Evolutionary conservation across 2,113 vertebrate species (phyloP).

Genomic region (Vulpes lagopus): DNA sequence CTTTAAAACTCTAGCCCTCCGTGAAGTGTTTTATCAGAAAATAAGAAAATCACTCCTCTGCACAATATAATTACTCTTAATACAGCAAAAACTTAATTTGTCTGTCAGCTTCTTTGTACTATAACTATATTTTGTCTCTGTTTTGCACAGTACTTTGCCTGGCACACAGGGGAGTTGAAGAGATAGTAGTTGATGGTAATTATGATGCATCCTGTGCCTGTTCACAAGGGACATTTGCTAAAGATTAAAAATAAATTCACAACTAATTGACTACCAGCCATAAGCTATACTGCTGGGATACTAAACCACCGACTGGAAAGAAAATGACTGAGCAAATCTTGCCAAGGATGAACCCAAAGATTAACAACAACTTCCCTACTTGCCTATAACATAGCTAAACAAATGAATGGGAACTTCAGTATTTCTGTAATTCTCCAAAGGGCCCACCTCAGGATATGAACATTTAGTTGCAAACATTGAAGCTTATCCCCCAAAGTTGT

Average conservation of each 20-base stretch:
- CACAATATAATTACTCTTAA: slow-evolving; percentile 56
- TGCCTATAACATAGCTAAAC: slow-evolving; percentile 1
- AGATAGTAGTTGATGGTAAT: slow-evolving; percentile 60
- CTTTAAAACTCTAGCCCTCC: not conserved
- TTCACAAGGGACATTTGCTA: slow-evolving; percentile 68
- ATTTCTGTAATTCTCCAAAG: slow-evolving; percentile 31
- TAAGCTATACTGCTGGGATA: slow-evolving; percentile 58
- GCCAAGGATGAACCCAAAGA: slow-evolving; percentile 51
- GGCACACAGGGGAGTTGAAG: slow-evolving; percentile 12
- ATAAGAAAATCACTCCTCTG: slow-evolving; percentile 54
- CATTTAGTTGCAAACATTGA: slow-evolving; percentile 1
- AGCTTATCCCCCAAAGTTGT: not conserved
- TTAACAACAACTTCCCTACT: slow-evolving; percentile 54
- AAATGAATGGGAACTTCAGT: slow-evolving; percentile 25
- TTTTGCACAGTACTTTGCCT: slow-evolving; percentile 56
- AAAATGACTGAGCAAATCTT: slow-evolving; percentile 66
- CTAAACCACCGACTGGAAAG: slow-evolving; percentile 61
- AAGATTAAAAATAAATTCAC: slow-evolving; percentile 82
- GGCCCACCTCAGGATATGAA: not conserved
- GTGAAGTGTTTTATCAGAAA: slow-evolving; percentile 57
- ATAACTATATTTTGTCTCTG: slow-evolving; percentile 37
- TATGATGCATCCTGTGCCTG: slow-evolving; percentile 44
- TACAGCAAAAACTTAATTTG: slow-evolving; percentile 56
- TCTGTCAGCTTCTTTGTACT: slow-evolving; percentile 34
- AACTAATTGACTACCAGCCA: slow-evolving; percentile 74